Percentiles rank a stretch among this genome's conserved stretches.
Conservation (phyloP, 2,113 vertebrate species). For the Daboia siamensis region DNA sequence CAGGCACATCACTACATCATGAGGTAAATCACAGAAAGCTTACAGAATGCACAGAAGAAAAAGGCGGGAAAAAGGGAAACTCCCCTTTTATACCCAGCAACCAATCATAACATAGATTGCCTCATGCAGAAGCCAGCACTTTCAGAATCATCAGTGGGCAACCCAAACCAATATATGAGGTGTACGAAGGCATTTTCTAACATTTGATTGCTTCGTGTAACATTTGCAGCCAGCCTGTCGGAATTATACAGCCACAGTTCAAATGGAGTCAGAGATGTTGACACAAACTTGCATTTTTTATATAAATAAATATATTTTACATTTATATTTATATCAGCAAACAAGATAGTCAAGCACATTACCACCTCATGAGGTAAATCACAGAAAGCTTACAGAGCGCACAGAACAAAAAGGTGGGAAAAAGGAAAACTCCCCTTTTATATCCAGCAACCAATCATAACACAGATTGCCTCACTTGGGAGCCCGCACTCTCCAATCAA, state of each 20-base stretch:
- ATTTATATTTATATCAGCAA: not conserved
- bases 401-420: not conserved
- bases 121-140: not conserved
- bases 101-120: not conserved
- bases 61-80: not conserved
- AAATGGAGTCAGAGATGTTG: not conserved
- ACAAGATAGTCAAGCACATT: not conserved
- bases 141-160: not conserved
- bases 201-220: not conserved
- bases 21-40: not conserved
- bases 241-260: not conserved
- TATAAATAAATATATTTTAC: not conserved
- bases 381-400: not conserved
- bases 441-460: not conserved
- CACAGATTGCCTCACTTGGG: not conserved
- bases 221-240: not conserved
- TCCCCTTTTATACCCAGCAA: not conserved
- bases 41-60: not conserved
- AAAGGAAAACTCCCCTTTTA: not conserved
- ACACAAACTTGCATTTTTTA: not conserved
- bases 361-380: not conserved
- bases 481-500: not conserved
- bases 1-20: not conserved
- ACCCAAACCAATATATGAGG: not conserved
- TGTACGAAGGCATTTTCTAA: not conserved